Base-by-base conservation (phyloP, 2,797 vertebrate species). In the Valencia hispanica region DNA sequence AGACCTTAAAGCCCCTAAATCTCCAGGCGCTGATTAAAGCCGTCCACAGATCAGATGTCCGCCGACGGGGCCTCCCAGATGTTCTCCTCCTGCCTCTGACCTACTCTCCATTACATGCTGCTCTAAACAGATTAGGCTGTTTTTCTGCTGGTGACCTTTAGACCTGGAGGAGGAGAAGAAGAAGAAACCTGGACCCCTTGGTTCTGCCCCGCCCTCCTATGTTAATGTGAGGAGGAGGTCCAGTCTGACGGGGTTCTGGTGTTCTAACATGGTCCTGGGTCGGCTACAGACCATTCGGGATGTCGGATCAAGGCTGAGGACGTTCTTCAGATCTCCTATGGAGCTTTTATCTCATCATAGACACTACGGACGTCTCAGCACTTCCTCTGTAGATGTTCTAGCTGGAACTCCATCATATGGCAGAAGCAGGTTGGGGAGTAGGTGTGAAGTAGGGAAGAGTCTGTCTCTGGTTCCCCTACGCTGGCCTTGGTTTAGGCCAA, bases 1-100 rank as follows among this genome's bases (percentile, higher is more conserved):
- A 96, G 89, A 93, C 95, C 81, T 79, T 88, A 93, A 95, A 95
- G 94, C 96, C 87, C 79, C 87, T 97, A 97, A 96, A 83, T 68
- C 81, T 68, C 84, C 69, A 30, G 15, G 70, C 78, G 45, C 83
- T 96, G 96, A 97, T 97, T 96, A 96, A 95, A 94, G 87, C 95
- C 95, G 61, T 11, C n/a, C 27, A 1, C 15, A 22, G 77, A 84
- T 89, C 73, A 22, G 25, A 51, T 90, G 80, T 78, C 70, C 18
- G n/a, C 20, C n/a, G 47, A 43, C 36, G 51, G 59, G 77, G 72
- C 51, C n/a, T 73, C 80, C 68, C 89, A 86, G 84, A 87, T 86
- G 87, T 90, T 86, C 69, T 57, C 18, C 69, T 0, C 65, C 20
- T 68, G 78, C 73, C 34, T 77, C 50, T 88, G 86, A 88, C 82